phyloP scores from a whole-genome alignment of 2,888 invertebrate genomes.

The Plebejus argus region DNA sequence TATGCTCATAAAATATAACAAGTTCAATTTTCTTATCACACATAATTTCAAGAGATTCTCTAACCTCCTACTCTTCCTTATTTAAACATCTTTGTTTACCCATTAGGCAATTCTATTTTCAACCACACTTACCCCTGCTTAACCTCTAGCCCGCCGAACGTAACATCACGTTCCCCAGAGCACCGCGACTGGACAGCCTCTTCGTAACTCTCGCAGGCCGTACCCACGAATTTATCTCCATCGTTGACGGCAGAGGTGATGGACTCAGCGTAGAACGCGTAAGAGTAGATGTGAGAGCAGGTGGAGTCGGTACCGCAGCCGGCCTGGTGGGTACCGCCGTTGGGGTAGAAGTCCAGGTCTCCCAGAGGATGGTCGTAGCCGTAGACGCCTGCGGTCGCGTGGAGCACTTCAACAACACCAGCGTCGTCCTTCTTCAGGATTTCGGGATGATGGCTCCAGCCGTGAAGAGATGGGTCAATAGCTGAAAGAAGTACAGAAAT shows the following conservation, averaged over 20 bases:
- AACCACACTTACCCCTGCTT: slow-evolving; percentile 54
- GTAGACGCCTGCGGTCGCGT: slow-evolving; percentile 58
- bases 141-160: slow-evolving; percentile 58
- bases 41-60: no score
- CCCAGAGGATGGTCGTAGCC: slow-evolving; percentile 70
- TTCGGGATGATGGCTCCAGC: slow-evolving; percentile 68
- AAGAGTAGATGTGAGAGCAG: slow-evolving; percentile 61
- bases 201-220: slow-evolving; percentile 56
- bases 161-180: slow-evolving; percentile 51
- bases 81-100: neutral
- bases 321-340: slow-evolving; percentile 61
- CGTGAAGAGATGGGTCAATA: slow-evolving; percentile 66
- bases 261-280: slow-evolving; percentile 66
- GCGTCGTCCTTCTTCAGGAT: slow-evolving; percentile 58
- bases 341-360: slow-evolving; percentile 67
- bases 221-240: slow-evolving; percentile 59
- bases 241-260: slow-evolving; percentile 47
- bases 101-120: neutral
- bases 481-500: slow-evolving; percentile 52
- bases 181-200: slow-evolving; percentile 54
- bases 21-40: no score
- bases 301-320: slow-evolving; percentile 54
- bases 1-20: no score
- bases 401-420: slow-evolving; percentile 64
- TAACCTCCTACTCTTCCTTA: no score